These are phyloP conservation scores for Passer domesticus DNA, from an alignment of 2,113 vertebrate species.

Conservation along the genomic window DNA sequence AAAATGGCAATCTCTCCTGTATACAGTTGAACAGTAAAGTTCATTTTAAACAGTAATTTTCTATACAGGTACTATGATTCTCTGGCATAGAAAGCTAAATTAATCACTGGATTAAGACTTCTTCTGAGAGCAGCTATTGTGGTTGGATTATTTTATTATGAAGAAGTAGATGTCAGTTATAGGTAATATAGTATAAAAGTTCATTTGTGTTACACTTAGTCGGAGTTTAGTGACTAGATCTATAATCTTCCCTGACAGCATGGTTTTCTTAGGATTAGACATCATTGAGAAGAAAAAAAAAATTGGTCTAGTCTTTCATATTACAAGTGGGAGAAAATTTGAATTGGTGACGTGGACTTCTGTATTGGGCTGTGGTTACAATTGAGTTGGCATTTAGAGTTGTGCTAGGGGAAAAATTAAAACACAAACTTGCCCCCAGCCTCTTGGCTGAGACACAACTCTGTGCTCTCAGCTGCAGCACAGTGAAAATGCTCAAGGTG, in stretches of 20 bases:
- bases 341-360: accelerated
- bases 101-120: background rate
- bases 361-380: background rate
- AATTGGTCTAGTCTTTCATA: background rate
- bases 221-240: background rate
- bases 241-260: background rate
- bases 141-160: background rate
- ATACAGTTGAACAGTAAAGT: background rate
- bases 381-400: background rate
- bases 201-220: background rate
- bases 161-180: background rate
- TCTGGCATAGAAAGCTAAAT: background rate
- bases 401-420: background rate
- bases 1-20: background rate
- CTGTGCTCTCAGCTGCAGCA: background rate
- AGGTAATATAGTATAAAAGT: background rate
- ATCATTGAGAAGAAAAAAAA: background rate
- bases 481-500: accelerated
- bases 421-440: background rate
- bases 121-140: background rate
- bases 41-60: background rate
- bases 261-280: background rate
- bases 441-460: background rate
- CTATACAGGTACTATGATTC: background rate
- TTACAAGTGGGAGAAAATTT: background rate